These are phyloP conservation scores for Turnix velox DNA, from an alignment of 2,113 vertebrate species.

Conservation along the genomic window DNA sequence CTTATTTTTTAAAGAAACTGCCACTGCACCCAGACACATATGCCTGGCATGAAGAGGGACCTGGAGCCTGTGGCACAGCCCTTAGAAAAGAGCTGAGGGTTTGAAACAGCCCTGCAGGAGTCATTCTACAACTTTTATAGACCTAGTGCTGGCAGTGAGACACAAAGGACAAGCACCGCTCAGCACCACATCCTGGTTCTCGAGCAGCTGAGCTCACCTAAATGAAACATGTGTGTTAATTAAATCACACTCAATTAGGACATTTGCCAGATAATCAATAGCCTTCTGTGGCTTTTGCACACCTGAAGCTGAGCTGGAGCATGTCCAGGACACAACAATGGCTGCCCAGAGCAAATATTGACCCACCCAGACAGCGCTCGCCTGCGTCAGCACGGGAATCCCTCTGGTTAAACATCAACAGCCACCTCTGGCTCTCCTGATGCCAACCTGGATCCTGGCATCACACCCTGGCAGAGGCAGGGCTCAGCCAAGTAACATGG, in stretches of 20 bases:
- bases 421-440: neutral
- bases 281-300: neutral
- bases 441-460: neutral
- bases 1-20: neutral
- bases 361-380: too few relatives aligned
- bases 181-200: neutral
- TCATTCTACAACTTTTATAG: neutral
- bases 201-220: neutral
- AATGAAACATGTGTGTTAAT: neutral
- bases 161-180: rapidly evolving
- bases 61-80: neutral
- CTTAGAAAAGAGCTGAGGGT: neutral
- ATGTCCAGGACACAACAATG: rapidly evolving
- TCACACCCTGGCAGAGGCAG: neutral
- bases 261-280: neutral
- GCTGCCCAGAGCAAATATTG: conserved; percentile 75
- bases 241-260: neutral
- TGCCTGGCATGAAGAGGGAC: rapidly evolving
- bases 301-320: neutral
- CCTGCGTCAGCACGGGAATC: conserved; percentile 66
- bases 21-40: rapidly evolving
- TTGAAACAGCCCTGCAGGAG: neutral
- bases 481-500: neutral
- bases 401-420: conserved; percentile 68
- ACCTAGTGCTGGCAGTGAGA: neutral